These are phyloP conservation scores for Syritta pipiens DNA, from an alignment of 2,888 invertebrate species.

Conservation along the genomic window DNA sequence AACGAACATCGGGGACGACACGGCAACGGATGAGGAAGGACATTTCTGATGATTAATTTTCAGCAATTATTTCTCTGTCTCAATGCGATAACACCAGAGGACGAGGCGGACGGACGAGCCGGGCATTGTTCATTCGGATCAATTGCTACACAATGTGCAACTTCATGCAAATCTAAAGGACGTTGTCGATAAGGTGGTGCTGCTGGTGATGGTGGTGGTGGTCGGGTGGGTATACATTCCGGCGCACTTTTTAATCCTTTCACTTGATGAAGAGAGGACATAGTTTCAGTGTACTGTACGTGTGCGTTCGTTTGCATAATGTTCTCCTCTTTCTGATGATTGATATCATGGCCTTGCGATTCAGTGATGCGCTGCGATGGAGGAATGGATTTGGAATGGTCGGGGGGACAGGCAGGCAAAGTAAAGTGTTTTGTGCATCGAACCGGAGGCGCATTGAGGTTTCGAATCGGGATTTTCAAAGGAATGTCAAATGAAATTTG, in stretches of 20 bases:
- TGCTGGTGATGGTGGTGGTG: neutral
- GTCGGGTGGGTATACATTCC: conserved; percentile 13
- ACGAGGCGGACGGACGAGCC: neutral
- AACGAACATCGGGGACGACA: conserved; percentile 7
- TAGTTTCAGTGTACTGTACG: conserved; percentile 4
- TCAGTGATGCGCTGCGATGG: conserved; percentile 22
- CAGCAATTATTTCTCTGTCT: conserved; percentile 67
- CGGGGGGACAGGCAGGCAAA: neutral
- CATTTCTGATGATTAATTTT: conserved; percentile 68
- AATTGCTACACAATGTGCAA: conserved; percentile 58
- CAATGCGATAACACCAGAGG: conserved; percentile 54
- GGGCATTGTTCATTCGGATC: conserved; percentile 55
- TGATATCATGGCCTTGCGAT: conserved; percentile 48
- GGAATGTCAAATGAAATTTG: conserved; percentile 26
- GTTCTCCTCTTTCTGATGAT: conserved; percentile 28
- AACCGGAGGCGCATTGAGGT: conserved; percentile 1
- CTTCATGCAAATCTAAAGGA: conserved; percentile 19
- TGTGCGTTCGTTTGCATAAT: conserved; percentile 50
- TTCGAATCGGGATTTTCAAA: conserved; percentile 26
- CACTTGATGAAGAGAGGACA: neutral
- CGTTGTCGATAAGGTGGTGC: conserved; percentile 3
- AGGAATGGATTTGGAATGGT: no score
- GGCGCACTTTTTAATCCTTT: conserved; percentile 28
- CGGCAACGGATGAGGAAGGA: conserved; percentile 54
- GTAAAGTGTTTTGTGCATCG: conserved; percentile 6